Percentiles rank a stretch among this genome's conserved stretches.
phyloP scores from a whole-genome alignment of 2,888 invertebrate genomes.

The Poecilus cupreus region DNA sequence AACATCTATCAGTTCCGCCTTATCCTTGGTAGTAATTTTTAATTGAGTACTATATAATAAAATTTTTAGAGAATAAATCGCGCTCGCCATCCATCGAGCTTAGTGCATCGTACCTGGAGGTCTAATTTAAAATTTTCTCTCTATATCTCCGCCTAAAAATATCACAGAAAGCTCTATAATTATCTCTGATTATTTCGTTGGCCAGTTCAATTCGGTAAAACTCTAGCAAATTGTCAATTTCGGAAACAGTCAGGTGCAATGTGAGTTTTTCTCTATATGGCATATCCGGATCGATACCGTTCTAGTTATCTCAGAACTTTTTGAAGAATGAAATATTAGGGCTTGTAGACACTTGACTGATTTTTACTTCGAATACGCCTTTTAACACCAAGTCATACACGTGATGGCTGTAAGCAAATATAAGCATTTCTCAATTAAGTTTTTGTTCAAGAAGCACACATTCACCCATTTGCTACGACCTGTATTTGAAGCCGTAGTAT shows the following conservation, averaged over 20 bases:
- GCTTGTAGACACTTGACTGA: conserved; percentile 62
- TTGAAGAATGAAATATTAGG: conserved; percentile 63
- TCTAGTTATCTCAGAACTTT: conserved; percentile 59
- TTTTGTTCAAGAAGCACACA: conserved; percentile 62
- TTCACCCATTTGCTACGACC: conserved; percentile 63
- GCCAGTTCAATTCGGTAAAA: conserved; percentile 60
- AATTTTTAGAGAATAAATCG: conserved; percentile 64
- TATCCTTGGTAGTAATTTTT: conserved; percentile 60
- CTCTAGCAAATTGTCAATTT: conserved; percentile 55
- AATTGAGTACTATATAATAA: conserved; percentile 61
- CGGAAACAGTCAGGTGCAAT: conserved; percentile 44
- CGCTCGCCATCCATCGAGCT: conserved; percentile 66
- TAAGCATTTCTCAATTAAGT: conserved; percentile 56
- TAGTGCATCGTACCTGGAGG: conserved; percentile 63
- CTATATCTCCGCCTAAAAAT: conserved; percentile 61
- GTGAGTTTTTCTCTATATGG: conserved; percentile 46
- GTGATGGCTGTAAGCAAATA: conserved; percentile 58
- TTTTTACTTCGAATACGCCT: conserved; percentile 61
- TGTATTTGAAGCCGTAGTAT: conserved; percentile 64
- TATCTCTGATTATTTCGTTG: conserved; percentile 62
- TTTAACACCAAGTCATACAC: conserved; percentile 63
- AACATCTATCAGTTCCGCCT: conserved; percentile 59
- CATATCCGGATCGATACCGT: conserved; percentile 51
- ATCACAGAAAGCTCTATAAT: conserved; percentile 62
- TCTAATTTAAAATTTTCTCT: conserved; percentile 61